Base-by-base conservation (phyloP, 2,888 invertebrate genomes). In the Diachrysia chrysitis region DNA sequence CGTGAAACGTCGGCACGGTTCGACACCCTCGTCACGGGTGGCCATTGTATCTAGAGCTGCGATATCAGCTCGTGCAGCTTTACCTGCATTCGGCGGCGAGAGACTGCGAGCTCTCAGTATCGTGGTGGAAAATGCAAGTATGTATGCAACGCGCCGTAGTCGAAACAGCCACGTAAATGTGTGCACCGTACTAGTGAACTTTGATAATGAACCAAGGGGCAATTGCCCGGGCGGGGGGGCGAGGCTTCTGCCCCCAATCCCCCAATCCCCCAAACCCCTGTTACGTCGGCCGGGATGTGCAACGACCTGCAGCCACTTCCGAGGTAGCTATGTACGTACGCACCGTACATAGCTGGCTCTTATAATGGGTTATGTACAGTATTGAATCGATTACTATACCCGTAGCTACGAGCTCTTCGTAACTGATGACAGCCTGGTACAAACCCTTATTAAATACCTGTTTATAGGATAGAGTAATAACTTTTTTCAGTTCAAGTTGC, bases 151-250 rank as follows among this genome's bases (percentile, higher is more conserved):
- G 83, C 80, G 80, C 76, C 77, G 71, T 81, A 71, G 78, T 83
- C 73, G 66, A 79, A 76, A 79, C 72, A 73, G 63, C 48, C 21
- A 69, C 54, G 69, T 81, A 71, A 83, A 82, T 88, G 92, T 92
- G 92, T 91, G 91, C 87, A 85, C 64, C 90, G 93, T 92, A 92
- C 93, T 92, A 93, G 92, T 95, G 95, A 95, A 95, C 95, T 94
- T 95, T 95, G 94, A 91, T 95, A 95, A 95, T 95, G 95, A 95
- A 95, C 95, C 90, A 85, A 84, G 88, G 88, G 92, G 90, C 89
- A 89, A 89, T 89, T 87, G 91, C 88, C 91, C 89, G 90, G 87
- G 87, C 78, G 76, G 84, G 85, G n/a, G 79, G 80, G 79, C 59
- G 74, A 71, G 83, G 79, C 71, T 81, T 79, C 79, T 78, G 78